Base-by-base conservation (phyloP, 2,113 vertebrate genomes). In the Brachyhypopomus gauderio region DNA sequence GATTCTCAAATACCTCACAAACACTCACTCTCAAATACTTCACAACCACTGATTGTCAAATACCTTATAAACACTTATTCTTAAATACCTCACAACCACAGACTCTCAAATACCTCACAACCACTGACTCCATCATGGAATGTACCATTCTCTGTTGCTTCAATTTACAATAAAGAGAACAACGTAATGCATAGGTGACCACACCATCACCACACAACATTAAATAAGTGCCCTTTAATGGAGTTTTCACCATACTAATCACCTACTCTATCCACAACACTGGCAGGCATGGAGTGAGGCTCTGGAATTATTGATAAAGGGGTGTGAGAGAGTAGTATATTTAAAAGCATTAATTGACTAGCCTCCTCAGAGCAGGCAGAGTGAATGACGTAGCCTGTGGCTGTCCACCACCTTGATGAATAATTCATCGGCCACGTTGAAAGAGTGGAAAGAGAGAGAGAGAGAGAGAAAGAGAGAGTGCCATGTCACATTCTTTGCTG, bases 331-430 rank as follows among this genome's bases (percentile, higher is more conserved):
- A 52, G 73, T 63, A 73, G 74, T 75, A 71, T 80, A 83, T 85
- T 83, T 83, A 83, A 77, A 56, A 67, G 25, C 64, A 83, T 86
- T 85, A 84, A 85, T 83, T 75, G 75, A 85, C 69, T 84, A 80
- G 64, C 81, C 38, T 85, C 72, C 58, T 84, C 19, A 60, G 63
- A 76, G 85, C 78, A 9, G 82, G 81, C 22, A 89, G 90, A 92
- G 86, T 90, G 88, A 30, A 90, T 89, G 87, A 88, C 81, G 86
- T 87, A 85, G 89, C 90, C 88, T 59, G 86, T 91, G 89, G 89
- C 88, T 88, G 85, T 88, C 86, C 85, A 85, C 85, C 78, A 84
- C 67, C 77, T 70, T 81, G 66, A 79, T 92, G 83, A 91, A 92
- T 91, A 88, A 91, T 92, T 91, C 72, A 92, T 82, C 48, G 70